A percentile compares a stretch with the other conserved stretches of the same genome.
These are phyloP conservation scores for Sylvietta virens DNA, from an alignment of 2,113 vertebrate species.

Conservation along the genomic window DNA sequence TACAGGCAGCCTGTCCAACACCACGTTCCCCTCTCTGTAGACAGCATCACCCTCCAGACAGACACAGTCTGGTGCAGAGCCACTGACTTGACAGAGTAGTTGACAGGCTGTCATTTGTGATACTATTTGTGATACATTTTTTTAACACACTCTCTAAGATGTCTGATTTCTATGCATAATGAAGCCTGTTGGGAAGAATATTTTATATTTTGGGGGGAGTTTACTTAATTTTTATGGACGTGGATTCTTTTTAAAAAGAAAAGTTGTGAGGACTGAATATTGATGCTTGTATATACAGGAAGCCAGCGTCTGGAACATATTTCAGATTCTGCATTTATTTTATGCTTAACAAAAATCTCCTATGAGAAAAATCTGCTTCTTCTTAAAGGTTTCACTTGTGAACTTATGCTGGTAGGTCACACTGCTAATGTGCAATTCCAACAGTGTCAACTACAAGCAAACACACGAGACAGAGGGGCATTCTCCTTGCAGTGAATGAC, in stretches of 20 bases:
- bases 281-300: background rate
- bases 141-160: background rate
- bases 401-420: constrained; percentile 9
- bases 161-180: constrained; percentile 8
- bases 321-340: background rate
- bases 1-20: background rate
- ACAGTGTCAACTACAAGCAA: background rate
- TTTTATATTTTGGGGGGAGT: background rate
- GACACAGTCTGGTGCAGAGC: background rate
- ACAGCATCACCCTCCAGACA: background rate
- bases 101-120: background rate
- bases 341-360: background rate
- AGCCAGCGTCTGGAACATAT: background rate
- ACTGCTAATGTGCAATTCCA: background rate
- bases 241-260: constrained; percentile 8
- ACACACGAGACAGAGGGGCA: background rate
- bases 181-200: background rate
- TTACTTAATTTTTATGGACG: constrained; percentile 1
- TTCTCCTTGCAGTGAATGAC: background rate
- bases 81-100: background rate
- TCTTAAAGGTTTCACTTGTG: constrained; percentile 17
- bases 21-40: background rate
- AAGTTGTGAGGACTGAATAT: background rate
- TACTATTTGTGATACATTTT: background rate
- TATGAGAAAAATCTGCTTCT: background rate